Evolutionary conservation across 2,888 invertebrate species (phyloP).

Genomic region (Drosophila prolongata): DNA sequence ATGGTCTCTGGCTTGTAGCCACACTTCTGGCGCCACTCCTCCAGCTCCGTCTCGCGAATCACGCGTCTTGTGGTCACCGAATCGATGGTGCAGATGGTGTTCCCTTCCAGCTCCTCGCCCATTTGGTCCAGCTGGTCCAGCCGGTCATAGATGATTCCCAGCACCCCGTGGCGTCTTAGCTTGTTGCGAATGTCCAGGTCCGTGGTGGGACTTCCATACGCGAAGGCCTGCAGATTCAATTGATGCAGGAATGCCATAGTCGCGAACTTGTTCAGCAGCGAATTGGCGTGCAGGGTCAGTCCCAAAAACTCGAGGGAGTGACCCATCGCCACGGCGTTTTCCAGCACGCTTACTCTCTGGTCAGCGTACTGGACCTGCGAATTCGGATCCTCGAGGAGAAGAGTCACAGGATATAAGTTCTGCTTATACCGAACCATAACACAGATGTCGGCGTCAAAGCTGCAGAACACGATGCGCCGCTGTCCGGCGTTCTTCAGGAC

Average conservation of each 20-base stretch:
- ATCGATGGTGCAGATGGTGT: slow-evolving; percentile 53
- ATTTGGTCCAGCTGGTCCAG: slow-evolving; percentile 57
- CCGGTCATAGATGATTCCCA: slow-evolving; percentile 58
- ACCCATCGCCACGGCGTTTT: slow-evolving; percentile 91
- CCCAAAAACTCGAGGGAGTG: slow-evolving; percentile 92
- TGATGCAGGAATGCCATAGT: slow-evolving; percentile 26
- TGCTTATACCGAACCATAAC: slow-evolving; percentile 96
- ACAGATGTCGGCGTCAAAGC: slow-evolving; percentile 98
- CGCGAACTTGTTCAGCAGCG: slow-evolving; percentile 90
- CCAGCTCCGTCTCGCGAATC: slow-evolving; percentile 23
- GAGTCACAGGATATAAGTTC: slow-evolving; percentile 97
- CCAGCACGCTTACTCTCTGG: slow-evolving; percentile 90
- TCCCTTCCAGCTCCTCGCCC: slow-evolving; percentile 42
- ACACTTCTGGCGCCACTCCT: slow-evolving; percentile 52
- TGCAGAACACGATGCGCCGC: slow-evolving; percentile 94
- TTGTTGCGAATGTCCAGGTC: slow-evolving; percentile 1
- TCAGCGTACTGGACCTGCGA: slow-evolving; percentile 92
- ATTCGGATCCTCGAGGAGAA: slow-evolving; percentile 90
- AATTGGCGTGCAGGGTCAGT: slow-evolving; percentile 94
- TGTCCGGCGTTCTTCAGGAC: slow-evolving; percentile 88
- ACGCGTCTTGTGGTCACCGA: slow-evolving; percentile 27
- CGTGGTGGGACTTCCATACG: slow-evolving; percentile 44
- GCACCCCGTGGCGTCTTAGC: slow-evolving; percentile 39
- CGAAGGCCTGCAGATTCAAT: slow-evolving; percentile 24
- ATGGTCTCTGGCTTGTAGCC: background rate